A percentile compares a stretch with the other conserved stretches of the same genome.
These are phyloP conservation scores for Columba guinea DNA, from an alignment of 2,797 vertebrate genomes.

Conservation along the genomic window DNA sequence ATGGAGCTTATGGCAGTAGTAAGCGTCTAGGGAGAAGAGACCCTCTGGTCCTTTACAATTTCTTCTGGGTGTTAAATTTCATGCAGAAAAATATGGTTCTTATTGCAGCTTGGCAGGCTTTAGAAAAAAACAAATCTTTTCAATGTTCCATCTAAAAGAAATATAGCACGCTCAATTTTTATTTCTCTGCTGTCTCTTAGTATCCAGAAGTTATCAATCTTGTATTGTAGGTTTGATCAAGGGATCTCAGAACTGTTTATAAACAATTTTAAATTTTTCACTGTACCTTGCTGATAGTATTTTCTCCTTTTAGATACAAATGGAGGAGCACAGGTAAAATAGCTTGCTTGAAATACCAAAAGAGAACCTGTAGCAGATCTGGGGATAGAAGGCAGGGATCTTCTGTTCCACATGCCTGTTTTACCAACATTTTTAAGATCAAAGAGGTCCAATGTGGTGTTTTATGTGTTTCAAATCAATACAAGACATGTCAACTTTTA, in stretches of 20 bases:
- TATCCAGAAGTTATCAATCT: neutral
- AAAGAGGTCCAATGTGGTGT: neutral
- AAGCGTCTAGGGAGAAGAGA: conserved; percentile 35
- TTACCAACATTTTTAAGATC: neutral
- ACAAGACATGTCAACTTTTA: neutral
- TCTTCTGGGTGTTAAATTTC: conserved; percentile 62
- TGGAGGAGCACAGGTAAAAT: neutral
- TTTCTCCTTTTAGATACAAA: neutral
- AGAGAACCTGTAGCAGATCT: neutral
- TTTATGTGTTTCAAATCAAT: neutral
- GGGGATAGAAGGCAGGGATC: neutral
- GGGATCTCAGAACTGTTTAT: neutral
- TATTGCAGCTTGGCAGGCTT: conserved; percentile 52
- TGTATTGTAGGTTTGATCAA: neutral
- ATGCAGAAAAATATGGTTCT: conserved; percentile 52
- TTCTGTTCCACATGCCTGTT: neutral
- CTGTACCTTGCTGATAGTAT: neutral
- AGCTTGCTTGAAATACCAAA: neutral
- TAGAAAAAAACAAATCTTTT: neutral
- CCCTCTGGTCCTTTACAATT: conserved; percentile 41
- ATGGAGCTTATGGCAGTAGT: neutral
- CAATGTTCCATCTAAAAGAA: neutral
- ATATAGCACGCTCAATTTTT: neutral
- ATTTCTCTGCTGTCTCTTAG: neutral
- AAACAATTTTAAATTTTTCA: neutral